Conservation (phyloP, 2,888 invertebrate genomes). For the Scaptomyza tumidula region DNA sequence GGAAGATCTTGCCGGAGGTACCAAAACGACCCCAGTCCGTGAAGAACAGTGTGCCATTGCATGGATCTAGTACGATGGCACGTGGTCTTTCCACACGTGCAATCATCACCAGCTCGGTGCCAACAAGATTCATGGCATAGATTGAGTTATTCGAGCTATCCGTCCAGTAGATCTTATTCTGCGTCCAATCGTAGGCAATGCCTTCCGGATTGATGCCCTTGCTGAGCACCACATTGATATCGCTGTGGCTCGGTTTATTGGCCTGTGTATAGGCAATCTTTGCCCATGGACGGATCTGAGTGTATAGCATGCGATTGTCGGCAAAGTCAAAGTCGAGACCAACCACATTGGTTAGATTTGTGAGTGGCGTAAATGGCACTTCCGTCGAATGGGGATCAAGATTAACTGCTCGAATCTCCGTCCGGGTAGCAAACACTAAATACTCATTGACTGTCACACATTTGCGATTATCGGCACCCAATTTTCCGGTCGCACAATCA, state of each 20-base stretch:
- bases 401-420: constrained; percentile 96
- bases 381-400: constrained; percentile 92
- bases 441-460: constrained; percentile 95
- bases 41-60: constrained; percentile 97
- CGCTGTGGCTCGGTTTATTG: constrained; percentile 87
- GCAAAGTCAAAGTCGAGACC: constrained; percentile 97
- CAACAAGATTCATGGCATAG: constrained; percentile 96
- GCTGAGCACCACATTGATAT: constrained; percentile 89
- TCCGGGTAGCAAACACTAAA: constrained; percentile 96
- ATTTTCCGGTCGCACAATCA: constrained; percentile 95
- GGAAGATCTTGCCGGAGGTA: constrained; percentile 96
- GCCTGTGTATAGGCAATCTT: constrained; percentile 93
- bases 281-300: constrained; percentile 96
- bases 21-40: constrained; percentile 98
- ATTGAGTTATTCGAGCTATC: constrained; percentile 97
- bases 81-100: constrained; percentile 96
- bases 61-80: constrained; percentile 98
- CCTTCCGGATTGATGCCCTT: constrained; percentile 96
- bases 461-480: constrained; percentile 88
- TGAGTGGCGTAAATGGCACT: constrained; percentile 93
- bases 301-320: constrained; percentile 94
- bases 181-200: constrained; percentile 98
- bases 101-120: constrained; percentile 94
- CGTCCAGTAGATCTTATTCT: constrained; percentile 98
- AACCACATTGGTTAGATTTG: constrained; percentile 95